A percentile compares a stretch with the other conserved stretches of the same genome.
phyloP scores from a whole-genome alignment of 2,888 invertebrate species.

The Drosophila kuntzei region DNA sequence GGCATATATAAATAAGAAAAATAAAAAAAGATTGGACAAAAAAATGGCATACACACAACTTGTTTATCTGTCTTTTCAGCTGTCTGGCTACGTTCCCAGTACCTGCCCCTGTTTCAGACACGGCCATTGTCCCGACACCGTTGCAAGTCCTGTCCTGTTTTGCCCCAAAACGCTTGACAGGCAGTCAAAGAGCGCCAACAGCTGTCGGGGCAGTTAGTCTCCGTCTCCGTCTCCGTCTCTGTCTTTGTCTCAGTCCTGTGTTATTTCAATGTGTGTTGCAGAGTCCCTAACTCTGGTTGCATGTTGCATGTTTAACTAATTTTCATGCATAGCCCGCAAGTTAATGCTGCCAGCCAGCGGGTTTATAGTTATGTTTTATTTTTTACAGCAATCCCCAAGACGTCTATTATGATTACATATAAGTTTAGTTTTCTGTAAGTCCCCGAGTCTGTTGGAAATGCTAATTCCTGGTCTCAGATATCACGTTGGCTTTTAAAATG shows the following conservation, averaged over 20 bases:
- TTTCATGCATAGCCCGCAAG: conserved; percentile 30
- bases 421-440: conserved; percentile 5
- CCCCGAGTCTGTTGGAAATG: conserved; percentile 32
- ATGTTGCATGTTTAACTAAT: conserved; percentile 29
- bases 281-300: not conserved
- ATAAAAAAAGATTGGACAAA: conserved; percentile 18
- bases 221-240: conserved; percentile 27
- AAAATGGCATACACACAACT: conserved; percentile 36
- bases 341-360: conserved; percentile 40
- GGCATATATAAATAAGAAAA: conserved; percentile 58
- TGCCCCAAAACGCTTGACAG: conserved; percentile 39
- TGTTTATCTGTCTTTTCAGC: conserved; percentile 74
- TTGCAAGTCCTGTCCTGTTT: conserved; percentile 53
- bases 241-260: conserved; percentile 2
- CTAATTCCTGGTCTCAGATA: conserved; percentile 36
- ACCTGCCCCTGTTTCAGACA: conserved; percentile 29
- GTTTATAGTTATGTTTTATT: conserved; percentile 65
- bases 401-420: conserved; percentile 48
- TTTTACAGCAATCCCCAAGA: conserved; percentile 18
- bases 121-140: conserved; percentile 32
- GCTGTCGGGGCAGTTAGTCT: conserved; percentile 66
- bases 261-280: conserved; percentile 11
- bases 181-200: conserved; percentile 63
- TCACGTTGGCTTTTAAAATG: conserved; percentile 52
- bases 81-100: conserved; percentile 42